A percentile compares a stretch with the other conserved stretches of the same genome.
These are phyloP conservation scores for Drosophila flavopinicola DNA, from an alignment of 2,888 invertebrate genomes.

Conservation along the genomic window DNA sequence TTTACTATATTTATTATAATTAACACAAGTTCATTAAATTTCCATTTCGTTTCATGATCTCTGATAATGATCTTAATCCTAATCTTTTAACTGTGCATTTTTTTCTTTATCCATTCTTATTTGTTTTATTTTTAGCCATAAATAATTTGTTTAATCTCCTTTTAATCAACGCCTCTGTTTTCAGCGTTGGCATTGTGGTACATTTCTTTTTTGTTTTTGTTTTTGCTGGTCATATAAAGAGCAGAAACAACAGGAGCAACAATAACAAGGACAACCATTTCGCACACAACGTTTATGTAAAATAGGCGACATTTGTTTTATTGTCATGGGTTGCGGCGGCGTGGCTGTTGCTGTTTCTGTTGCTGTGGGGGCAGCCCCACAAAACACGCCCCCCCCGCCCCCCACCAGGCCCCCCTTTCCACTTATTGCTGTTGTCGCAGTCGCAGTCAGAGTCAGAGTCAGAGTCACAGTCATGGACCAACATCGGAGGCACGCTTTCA, in stretches of 20 bases:
- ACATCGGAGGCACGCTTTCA: slow-evolving; percentile 72
- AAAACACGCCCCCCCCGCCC: not conserved
- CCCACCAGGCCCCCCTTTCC: not conserved
- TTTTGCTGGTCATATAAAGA: slow-evolving; percentile 46
- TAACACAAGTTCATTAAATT: no score
- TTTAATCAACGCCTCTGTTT: slow-evolving; percentile 50
- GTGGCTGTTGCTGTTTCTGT: slow-evolving; percentile 17
- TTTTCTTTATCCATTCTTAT: no score
- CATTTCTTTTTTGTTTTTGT: slow-evolving; percentile 20
- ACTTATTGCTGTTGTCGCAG: slow-evolving; percentile 11
- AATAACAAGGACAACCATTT: slow-evolving; percentile 59
- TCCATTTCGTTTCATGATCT: no score
- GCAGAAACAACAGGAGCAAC: slow-evolving; percentile 40
- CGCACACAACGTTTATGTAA: slow-evolving; percentile 75
- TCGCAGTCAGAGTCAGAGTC: slow-evolving; percentile 46
- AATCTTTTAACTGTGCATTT: no score
- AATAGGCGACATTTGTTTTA: slow-evolving; percentile 77
- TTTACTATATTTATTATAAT: not conserved
- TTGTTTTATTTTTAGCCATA: slow-evolving; percentile 5
- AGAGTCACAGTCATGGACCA: slow-evolving; percentile 40
- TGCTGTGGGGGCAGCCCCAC: slow-evolving; percentile 17
- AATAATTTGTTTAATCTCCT: slow-evolving; percentile 35
- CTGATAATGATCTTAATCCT: no score
- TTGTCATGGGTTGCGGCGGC: slow-evolving; percentile 59
- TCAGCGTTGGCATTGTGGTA: not conserved